Base-by-base conservation (phyloP, 2,888 invertebrate genomes). In the Hermaeophaga mercurialis region DNA sequence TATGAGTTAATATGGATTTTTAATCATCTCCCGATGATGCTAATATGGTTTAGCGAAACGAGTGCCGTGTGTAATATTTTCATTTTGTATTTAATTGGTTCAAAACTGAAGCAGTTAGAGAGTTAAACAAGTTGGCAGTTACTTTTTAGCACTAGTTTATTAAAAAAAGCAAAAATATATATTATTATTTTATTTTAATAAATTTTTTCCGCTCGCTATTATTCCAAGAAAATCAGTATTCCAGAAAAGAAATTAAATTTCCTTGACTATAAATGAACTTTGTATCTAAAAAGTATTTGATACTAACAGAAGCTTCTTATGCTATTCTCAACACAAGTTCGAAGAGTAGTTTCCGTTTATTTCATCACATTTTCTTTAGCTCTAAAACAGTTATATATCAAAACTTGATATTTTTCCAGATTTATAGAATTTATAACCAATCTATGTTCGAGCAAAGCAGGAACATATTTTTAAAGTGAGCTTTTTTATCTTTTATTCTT, bases 161-260 rank as follows among this genome's bases (percentile, higher is more conserved):
- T n/a, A n/a, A n/a, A n/a, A n/a, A n/a, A n/a, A n/a, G n/a, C n/a
- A n/a, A n/a, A n/a, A n/a, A n/a, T n/a, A n/a, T n/a, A n/a, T n/a
- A n/a, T n/a, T n/a, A n/a, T n/a, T n/a, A n/a, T n/a, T n/a, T n/a
- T n/a, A n/a, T n/a, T n/a, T n/a, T n/a, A n/a, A n/a, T n/a, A n/a
- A n/a, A n/a, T n/a, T n/a, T n/a, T n/a, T n/a, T n/a, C n/a, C n/a
- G n/a, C n/a, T n/a, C n/a, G n/a, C n/a, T n/a, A n/a, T n/a, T n/a
- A n/a, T n/a, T n/a, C n/a, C n/a, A n/a, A n/a, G n/a, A n/a, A n/a
- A n/a, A n/a, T n/a, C n/a, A n/a, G n/a, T n/a, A n/a, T n/a, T n/a
- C n/a, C n/a, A 50, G 56, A 46, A 38, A 53, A 41, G 47, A 33
- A 58, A 54, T 49, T 49, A 19, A 54, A 58, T 58, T 58, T 50